Evolutionary conservation across 2,797 vertebrate genomes (phyloP).

Genomic region (Poliocrania exsul): DNA sequence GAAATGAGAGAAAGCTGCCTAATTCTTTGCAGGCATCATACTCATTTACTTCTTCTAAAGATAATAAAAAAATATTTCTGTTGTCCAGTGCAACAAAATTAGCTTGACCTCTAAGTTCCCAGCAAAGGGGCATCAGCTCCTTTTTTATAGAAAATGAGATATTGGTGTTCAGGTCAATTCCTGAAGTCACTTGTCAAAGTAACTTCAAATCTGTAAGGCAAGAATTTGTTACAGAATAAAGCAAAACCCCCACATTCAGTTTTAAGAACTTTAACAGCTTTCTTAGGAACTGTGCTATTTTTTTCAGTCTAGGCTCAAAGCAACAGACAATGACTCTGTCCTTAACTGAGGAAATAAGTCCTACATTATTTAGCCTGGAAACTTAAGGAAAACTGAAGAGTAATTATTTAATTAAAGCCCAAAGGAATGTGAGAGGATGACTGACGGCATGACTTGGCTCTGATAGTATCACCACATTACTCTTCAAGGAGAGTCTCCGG

Average conservation of each 20-base stretch:
- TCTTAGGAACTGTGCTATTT: not conserved
- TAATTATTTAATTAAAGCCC: conserved; percentile 21
- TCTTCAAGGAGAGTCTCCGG: not conserved
- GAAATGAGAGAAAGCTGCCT: not conserved
- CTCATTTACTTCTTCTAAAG: not conserved
- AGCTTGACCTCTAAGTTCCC: not conserved
- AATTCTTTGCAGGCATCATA: not conserved
- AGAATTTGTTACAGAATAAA: not conserved
- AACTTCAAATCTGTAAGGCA: not conserved
- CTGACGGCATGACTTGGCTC: not conserved
- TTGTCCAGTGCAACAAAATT: not conserved
- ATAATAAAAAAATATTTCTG: not conserved
- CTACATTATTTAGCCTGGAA: conserved; percentile 2
- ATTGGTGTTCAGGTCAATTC: not conserved
- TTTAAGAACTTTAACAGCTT: not conserved
- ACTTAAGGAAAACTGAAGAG: conserved; percentile 24
- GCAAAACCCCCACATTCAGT: not conserved
- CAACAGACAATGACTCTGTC: not conserved
- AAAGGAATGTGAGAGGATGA: not conserved
- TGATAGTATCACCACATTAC: not conserved
- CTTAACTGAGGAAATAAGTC: not conserved
- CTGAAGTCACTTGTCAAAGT: not conserved
- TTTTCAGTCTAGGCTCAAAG: not conserved
- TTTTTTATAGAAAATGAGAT: not conserved
- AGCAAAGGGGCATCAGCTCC: not conserved